phyloP scores from a whole-genome alignment of 2,113 vertebrate species.

The Coptodon rendalli region DNA sequence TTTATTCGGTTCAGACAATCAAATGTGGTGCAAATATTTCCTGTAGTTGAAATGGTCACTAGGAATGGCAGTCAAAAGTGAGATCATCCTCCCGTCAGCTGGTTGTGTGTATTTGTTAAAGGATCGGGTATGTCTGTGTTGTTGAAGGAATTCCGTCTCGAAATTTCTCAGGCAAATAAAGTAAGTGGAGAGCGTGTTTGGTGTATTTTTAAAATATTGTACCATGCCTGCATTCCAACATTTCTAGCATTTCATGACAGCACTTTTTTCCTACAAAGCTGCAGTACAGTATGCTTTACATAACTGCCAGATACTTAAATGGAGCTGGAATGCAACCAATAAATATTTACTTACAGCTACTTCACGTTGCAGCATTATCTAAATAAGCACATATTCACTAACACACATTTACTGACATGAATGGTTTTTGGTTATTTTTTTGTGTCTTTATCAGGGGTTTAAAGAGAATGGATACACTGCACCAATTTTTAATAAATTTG shows the following conservation, averaged over 20 bases:
- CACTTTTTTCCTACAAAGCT: neutral
- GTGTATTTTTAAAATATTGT: neutral
- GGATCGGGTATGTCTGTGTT: neutral
- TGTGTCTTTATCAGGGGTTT: neutral
- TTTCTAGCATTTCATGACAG: neutral
- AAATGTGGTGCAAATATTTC: neutral
- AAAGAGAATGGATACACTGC: neutral
- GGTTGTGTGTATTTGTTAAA: conserved; percentile 10
- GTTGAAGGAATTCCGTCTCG: conserved; percentile 10
- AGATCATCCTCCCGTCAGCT: neutral
- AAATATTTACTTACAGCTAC: neutral
- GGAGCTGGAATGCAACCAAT: neutral
- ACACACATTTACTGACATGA: neutral
- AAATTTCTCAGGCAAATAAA: conserved; percentile 42
- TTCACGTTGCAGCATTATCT: neutral
- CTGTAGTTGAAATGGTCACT: neutral
- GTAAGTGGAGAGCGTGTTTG: neutral
- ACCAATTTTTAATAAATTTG: neutral
- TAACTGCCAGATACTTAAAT: neutral
- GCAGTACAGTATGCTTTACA: neutral
- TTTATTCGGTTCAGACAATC: conserved; percentile 8
- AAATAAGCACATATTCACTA: neutral
- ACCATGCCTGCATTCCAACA: neutral
- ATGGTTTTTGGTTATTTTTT: neutral
- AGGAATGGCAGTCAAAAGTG: neutral